Conservation (phyloP, 2,888 invertebrate species). For the Pachliopta kotzebuea region DNA sequence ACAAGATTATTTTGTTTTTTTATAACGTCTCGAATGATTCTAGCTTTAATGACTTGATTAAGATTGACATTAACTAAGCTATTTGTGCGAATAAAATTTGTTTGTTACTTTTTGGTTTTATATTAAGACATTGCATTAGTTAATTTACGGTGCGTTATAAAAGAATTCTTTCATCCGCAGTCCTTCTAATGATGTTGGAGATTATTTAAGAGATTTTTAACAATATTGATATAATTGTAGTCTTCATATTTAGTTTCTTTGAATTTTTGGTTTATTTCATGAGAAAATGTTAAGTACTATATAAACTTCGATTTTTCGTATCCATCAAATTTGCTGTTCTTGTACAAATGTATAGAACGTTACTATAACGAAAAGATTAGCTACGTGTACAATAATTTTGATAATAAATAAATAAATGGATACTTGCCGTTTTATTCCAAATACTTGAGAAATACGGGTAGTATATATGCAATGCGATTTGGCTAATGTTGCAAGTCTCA, state of each 20-base stretch:
- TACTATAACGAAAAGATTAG: conserved; percentile 6
- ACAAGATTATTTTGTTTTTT: background rate
- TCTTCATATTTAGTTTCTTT: background rate
- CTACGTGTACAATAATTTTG: conserved; percentile 16
- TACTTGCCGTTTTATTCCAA: conserved; percentile 1
- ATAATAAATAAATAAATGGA: conserved; percentile 18
- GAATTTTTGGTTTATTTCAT: background rate
- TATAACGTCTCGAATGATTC: background rate
- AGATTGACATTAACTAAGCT: background rate
- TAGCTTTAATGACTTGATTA: background rate
- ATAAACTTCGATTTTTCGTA: background rate
- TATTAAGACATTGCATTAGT: background rate
- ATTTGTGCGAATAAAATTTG: background rate
- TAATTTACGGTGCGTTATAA: background rate
- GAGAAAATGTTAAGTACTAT: background rate
- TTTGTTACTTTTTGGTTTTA: background rate
- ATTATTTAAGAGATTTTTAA: background rate
- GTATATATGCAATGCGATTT: too few species aligned
- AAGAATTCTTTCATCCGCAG: background rate
- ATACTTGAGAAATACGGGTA: background rate
- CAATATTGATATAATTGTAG: too few species aligned
- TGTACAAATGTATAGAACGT: conserved; percentile 25
- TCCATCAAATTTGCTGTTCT: background rate
- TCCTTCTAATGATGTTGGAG: background rate
- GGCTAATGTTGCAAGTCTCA: too few species aligned